These are phyloP conservation scores for Pemphredon lugubris DNA, from an alignment of 2,888 invertebrate species.

Conservation along the genomic window DNA sequence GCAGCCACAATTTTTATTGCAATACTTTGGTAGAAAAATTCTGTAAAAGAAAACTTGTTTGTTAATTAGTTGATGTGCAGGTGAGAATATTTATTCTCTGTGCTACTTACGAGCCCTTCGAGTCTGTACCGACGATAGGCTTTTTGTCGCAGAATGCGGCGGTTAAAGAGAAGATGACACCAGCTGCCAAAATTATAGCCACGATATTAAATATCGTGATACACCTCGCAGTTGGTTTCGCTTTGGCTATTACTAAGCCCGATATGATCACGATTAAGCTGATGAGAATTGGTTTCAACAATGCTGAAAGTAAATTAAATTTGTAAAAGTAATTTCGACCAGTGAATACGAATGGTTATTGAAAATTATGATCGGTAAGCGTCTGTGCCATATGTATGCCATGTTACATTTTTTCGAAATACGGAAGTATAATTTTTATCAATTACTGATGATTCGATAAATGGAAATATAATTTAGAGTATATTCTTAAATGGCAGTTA, in stretches of 20 bases:
- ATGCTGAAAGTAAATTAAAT: slow-evolving; percentile 70
- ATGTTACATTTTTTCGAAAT: no score
- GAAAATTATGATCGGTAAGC: no score
- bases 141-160: slow-evolving; percentile 82
- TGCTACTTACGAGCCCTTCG: slow-evolving; percentile 74
- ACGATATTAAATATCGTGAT: slow-evolving; percentile 82
- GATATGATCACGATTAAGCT: slow-evolving; percentile 82
- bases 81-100: neutral
- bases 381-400: no score
- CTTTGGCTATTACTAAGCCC: slow-evolving; percentile 83
- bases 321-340: neutral
- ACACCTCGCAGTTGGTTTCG: slow-evolving; percentile 81
- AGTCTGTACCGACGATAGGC: slow-evolving; percentile 81
- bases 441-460: no score
- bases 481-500: no score
- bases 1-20: slow-evolving; percentile 84
- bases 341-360: no score
- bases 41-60: slow-evolving; percentile 68
- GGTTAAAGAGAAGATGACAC: slow-evolving; percentile 81
- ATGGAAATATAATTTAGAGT: no score
- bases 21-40: slow-evolving; percentile 79
- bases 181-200: slow-evolving; percentile 79
- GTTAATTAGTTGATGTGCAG: no score
- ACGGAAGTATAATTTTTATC: no score
- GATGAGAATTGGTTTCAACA: slow-evolving; percentile 84